Evolutionary conservation across 1,140 invertebrate species (phyloP).

Genomic region (Antheraea mylitta): DNA sequence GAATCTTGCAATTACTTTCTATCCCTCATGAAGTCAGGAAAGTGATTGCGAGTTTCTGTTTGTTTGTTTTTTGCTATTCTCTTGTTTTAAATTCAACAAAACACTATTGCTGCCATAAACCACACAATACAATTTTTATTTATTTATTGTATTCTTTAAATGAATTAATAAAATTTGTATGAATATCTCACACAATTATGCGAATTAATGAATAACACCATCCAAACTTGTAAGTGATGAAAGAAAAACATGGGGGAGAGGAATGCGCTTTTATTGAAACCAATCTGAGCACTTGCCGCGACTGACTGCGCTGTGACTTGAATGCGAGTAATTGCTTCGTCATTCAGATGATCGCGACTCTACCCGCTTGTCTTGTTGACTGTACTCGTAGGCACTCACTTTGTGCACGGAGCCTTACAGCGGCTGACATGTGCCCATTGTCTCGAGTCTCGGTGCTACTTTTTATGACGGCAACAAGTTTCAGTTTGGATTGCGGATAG

Average conservation of each 20-base stretch:
- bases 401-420: constrained; percentile 62
- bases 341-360: constrained; percentile 72
- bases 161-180: too few relatives aligned
- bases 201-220: constrained; percentile 58
- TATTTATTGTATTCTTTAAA: too few relatives aligned
- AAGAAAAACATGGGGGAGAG: constrained; percentile 75
- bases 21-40: too few relatives aligned
- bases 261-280: constrained; percentile 76
- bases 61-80: too few relatives aligned
- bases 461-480: constrained; percentile 72
- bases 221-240: constrained; percentile 68
- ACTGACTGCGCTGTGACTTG: constrained; percentile 64
- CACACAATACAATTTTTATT: too few relatives aligned
- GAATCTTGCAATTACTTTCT: too few relatives aligned
- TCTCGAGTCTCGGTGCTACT: constrained; percentile 54
- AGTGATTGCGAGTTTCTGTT: too few relatives aligned
- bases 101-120: too few relatives aligned
- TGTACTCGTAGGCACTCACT: constrained; percentile 65
- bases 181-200: not conserved
- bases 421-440: constrained; percentile 64
- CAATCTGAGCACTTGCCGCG: constrained; percentile 74
- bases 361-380: constrained; percentile 71
- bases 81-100: too few relatives aligned
- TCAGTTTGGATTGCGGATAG: constrained; percentile 50
- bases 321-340: constrained; percentile 75